Evolutionary conservation across 2,797 vertebrate species (phyloP), one percentile per base, ranked within the genome.

Genomic region (Acanthurus lineatus): DNA sequence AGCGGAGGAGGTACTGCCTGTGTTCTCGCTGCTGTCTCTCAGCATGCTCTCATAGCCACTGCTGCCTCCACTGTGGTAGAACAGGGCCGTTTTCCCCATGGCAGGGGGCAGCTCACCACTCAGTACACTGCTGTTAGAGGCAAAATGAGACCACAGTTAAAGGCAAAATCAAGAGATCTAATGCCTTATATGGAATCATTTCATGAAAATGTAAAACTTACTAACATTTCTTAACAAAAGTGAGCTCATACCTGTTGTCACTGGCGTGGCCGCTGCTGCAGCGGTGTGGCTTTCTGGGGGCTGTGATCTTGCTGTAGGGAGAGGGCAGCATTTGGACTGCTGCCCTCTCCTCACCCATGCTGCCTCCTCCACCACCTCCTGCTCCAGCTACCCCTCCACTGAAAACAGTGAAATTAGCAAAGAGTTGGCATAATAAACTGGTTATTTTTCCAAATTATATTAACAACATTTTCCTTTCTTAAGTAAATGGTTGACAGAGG

Each of bases 31-130:
- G 95, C 98, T 96, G 95, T 99, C 98, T 44, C 98, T 95, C 74
- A 99, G 96, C 97, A 99, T 97, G 93, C 98, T 99, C 93, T 99
- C 98, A 0, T 99, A 99, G 73, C 98, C 97, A 0, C 98, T 99
- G 95, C 98, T 99, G 73, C 98, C 98, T 1, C 98, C 98, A 0
- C 97, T 99, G 95, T 99, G 98, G 89, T 99, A 99, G 87, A 99
- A 99, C 47, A 99, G 90, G 20, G 98, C 96, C 0, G 98, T 99
- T 90, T 98, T 99, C 35, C 98, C 98, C 98, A 99, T 99, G 88
- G 98, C 98, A 0, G 98, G 98, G 3, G 98, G 98, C 15, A 99
- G 95, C 88, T 97, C 96, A 7, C 97, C 97, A 0, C 97, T 98
- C 86, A 98, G 94, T 15, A 98, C 96, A 0, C 97, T 98, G 93